Evolutionary conservation across 2,888 invertebrate genomes (phyloP), one percentile per base, ranked within the genome.

Genomic region (Sesia apiformis): DNA sequence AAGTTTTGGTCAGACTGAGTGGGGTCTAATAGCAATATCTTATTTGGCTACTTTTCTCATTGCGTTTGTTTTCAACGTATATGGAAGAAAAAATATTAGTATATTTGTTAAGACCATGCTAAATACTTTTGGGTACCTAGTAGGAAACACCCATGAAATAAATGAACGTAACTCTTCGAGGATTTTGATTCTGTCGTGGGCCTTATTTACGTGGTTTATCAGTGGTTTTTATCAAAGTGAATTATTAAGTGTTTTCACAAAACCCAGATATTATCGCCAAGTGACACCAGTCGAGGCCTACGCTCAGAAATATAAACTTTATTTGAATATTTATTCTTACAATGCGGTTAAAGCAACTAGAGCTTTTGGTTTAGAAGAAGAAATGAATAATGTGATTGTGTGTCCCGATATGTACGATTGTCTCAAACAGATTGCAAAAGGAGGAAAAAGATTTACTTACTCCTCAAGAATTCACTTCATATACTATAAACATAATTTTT

Each of bases 211-310:
- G 39, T 58, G 58, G 60, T 40, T 58, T 4, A 56, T 60, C 3
- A 56, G 54, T 4, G 57, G 57, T 51, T 60, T 57, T 52, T 60
- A 58, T 53, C 58, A 60, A 46, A 42, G 55, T 41, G 38, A 57
- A 23, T 38, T 60, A 8, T 39, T 56, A 5, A 60, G 60, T 43
- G 52, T 55, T 40, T 60, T 60, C 49, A 60, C 60, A 40, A 60
- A 41, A 55, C 60, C 60, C 3, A 8, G 5, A 5, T 43, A 56
- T 39, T 49, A 54, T 53, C 40, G 23, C 6, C 39, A 55, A 39
- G 5, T 56, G 3, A 51, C 58, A 1, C 43, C 53, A 5, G 43
- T 51, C 4, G 56, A 58, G 7, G 52, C 56, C 49, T n/a, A 55
- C 6, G 49, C 49, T 38, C 51, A n/a, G 5, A 49, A 54, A 3